Conservation (phyloP, 1,140 invertebrate species). For the Uloborus diversus region DNA sequence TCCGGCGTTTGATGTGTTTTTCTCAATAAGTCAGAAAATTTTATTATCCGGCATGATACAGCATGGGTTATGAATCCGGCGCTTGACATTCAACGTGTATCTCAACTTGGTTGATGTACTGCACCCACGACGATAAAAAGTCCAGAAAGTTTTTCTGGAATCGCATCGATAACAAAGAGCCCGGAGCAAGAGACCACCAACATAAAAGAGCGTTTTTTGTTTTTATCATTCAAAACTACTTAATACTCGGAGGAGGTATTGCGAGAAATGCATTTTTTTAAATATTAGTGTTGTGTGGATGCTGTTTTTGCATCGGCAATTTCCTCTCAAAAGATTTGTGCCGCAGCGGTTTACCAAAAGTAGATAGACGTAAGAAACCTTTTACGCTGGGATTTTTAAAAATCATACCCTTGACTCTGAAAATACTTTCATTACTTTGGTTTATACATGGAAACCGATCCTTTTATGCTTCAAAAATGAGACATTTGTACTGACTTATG, state of each 20-base stretch:
- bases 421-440: too few relatives aligned
- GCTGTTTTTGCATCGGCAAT: too few relatives aligned
- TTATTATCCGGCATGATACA: conserved; percentile 35
- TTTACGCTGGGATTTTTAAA: too few relatives aligned
- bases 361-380: too few relatives aligned
- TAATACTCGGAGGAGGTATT: conserved; percentile 7
- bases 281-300: too few relatives aligned
- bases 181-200: neutral
- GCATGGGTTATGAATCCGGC: conserved; percentile 16
- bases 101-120: conserved; percentile 36
- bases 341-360: too few relatives aligned
- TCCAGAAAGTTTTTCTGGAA: conserved; percentile 14
- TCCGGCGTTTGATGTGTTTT: conserved; percentile 19
- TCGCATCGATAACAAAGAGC: conserved; percentile 19
- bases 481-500: too few relatives aligned
- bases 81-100: conserved; percentile 41
- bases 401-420: too few relatives aligned
- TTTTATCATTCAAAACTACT: conserved; percentile 12
- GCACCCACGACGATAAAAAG: conserved; percentile 39
- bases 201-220: conserved; percentile 17
- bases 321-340: too few relatives aligned
- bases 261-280: too few relatives aligned
- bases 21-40: conserved; percentile 3
- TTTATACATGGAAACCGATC: too few relatives aligned
- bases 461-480: too few relatives aligned